A percentile compares a stretch with the other conserved stretches of the same genome.
Evolutionary conservation across 2,797 vertebrate genomes (phyloP).

Genomic region (Bucorvus abyssinicus): DNA sequence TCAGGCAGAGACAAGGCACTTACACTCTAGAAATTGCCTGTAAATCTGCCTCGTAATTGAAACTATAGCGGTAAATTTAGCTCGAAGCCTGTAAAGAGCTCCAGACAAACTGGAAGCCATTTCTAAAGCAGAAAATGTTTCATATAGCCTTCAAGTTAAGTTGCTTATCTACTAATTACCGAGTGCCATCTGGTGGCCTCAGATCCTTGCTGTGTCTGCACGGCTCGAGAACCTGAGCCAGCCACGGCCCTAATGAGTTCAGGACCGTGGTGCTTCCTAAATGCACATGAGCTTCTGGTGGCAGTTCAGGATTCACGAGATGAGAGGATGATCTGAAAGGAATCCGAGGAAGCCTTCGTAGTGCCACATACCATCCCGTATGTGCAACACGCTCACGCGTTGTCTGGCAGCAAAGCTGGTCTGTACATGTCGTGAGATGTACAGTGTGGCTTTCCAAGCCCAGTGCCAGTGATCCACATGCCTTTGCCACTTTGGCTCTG

Average conservation of each 20-base stretch:
- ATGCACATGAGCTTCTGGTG: neutral
- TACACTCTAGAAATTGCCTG: neutral
- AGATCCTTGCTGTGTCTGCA: neutral
- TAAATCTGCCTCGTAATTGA: neutral
- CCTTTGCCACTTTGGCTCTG: neutral
- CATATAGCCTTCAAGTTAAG: neutral
- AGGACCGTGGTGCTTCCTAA: neutral
- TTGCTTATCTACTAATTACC: constrained; percentile 1
- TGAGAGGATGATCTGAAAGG: neutral
- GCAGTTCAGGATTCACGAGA: neutral
- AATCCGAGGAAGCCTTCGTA: neutral
- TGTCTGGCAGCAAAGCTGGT: neutral
- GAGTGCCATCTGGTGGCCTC: constrained; percentile 50
- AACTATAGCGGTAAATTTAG: neutral
- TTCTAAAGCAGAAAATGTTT: neutral
- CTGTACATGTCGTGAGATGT: neutral
- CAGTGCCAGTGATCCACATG: neutral
- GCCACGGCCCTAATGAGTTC: neutral
- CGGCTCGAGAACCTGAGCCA: neutral
- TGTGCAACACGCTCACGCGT: rapidly evolving
- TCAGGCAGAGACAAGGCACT: neutral
- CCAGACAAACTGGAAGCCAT: neutral
- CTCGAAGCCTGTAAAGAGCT: neutral
- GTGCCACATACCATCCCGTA: neutral
- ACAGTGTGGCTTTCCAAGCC: neutral